phyloP scores from a whole-genome alignment of 2,113 vertebrate genomes.

The Apeltes quadracus region DNA sequence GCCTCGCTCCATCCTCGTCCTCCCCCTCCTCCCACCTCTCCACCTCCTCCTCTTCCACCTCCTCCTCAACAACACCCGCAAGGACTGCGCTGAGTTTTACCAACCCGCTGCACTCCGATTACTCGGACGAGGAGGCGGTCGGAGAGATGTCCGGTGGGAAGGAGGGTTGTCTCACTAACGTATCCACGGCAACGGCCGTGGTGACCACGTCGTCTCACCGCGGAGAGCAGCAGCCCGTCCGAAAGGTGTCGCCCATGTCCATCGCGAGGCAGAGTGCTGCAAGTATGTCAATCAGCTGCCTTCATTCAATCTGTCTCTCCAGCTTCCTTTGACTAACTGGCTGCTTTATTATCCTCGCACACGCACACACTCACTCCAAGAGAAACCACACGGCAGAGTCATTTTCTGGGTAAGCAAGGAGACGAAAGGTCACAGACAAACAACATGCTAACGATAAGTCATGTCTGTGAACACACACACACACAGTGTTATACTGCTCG shows the following conservation, averaged over 20 bases:
- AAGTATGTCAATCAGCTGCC: constrained; percentile 82
- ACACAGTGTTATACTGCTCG: background rate
- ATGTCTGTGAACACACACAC: constrained; percentile 17
- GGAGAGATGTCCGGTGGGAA: constrained; percentile 70
- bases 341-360: constrained; percentile 21
- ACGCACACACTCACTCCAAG: constrained; percentile 13
- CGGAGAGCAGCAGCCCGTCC: constrained; percentile 79
- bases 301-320: background rate
- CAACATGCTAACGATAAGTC: constrained; percentile 41
- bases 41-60: constrained; percentile 67
- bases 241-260: constrained; percentile 91
- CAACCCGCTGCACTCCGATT: constrained; percentile 94
- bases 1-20: constrained; percentile 56
- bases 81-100: constrained; percentile 92
- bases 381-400: constrained; percentile 26
- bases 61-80: constrained; percentile 66
- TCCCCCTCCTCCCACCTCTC: constrained; percentile 67
- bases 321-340: constrained; percentile 4
- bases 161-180: constrained; percentile 61
- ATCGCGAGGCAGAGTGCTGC: constrained; percentile 86
- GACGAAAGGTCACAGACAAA: constrained; percentile 26
- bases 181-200: constrained; percentile 88
- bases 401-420: constrained; percentile 35
- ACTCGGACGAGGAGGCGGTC: constrained; percentile 90
- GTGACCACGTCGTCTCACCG: constrained; percentile 80